Evolutionary conservation across 2,113 vertebrate species (phyloP).

Genomic region (Xerus inauris): DNA sequence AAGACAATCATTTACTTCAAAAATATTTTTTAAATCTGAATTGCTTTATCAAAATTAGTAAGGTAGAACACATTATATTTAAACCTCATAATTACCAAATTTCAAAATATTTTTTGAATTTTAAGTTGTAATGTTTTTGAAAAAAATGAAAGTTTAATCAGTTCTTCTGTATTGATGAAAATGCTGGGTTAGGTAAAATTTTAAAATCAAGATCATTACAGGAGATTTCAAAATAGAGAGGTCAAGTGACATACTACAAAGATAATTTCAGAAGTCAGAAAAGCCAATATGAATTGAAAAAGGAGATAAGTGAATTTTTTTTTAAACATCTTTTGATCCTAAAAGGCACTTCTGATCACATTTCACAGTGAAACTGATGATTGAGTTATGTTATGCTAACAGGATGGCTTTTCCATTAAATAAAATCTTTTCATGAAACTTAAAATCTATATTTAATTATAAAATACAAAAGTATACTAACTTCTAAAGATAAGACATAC

Average conservation of each 20-base stretch:
- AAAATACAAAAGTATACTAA: constrained; percentile 58
- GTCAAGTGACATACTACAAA: constrained; percentile 69
- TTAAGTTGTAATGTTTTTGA: constrained; percentile 64
- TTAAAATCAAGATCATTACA: constrained; percentile 72
- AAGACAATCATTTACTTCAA: neutral
- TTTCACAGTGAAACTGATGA: constrained; percentile 67
- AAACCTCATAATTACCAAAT: constrained; percentile 53
- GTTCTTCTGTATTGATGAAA: constrained; percentile 76
- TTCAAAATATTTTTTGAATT: constrained; percentile 62
- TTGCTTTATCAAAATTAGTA: constrained; percentile 27
- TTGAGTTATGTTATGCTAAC: constrained; percentile 76
- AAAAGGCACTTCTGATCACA: constrained; percentile 45
- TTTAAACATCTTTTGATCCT: constrained; percentile 57
- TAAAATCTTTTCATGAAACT: constrained; percentile 64
- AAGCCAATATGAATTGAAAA: constrained; percentile 70
- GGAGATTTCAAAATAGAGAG: constrained; percentile 75
- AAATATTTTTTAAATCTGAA: neutral
- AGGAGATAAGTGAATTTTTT: constrained; percentile 25
- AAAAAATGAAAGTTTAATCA: constrained; percentile 70
- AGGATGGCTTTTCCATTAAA: constrained; percentile 70
- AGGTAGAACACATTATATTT: constrained; percentile 41
- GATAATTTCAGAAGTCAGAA: constrained; percentile 75
- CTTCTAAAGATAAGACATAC: constrained; percentile 53
- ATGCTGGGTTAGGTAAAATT: constrained; percentile 71
- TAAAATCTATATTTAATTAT: constrained; percentile 75